phyloP scores from a whole-genome alignment of 2,888 invertebrate species.

The Papilio protenor region DNA sequence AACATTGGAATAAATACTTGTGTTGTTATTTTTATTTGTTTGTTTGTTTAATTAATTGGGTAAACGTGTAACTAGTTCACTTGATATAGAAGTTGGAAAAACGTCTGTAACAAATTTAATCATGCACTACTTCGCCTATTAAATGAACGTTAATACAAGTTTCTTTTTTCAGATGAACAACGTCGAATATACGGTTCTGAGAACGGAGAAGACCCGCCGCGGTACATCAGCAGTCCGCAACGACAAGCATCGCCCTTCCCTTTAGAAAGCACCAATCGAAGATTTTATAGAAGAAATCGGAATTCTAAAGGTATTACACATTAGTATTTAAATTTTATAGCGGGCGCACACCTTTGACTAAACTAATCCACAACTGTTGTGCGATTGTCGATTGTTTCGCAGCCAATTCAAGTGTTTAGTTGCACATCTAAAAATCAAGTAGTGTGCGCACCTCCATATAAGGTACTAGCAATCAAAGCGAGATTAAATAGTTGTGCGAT shows the following conservation, averaged over 20 bases:
- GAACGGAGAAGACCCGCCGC: constrained; percentile 85
- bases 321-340: no score
- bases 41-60: not conserved
- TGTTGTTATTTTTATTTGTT: not conserved
- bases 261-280: constrained; percentile 87
- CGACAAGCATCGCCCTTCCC: constrained; percentile 89
- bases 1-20: not conserved
- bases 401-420: no score
- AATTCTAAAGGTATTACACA: constrained; percentile 72
- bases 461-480: no score
- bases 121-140: no score
- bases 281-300: constrained; percentile 76
- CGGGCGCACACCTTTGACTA: no score
- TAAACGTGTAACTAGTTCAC: not conserved
- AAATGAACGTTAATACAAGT: not conserved
- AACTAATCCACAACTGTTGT: no score
- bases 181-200: constrained; percentile 90
- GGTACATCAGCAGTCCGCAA: constrained; percentile 83
- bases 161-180: constrained; percentile 78
- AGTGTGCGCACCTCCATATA: no score
- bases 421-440: no score
- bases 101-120: not conserved
- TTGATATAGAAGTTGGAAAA: not conserved
- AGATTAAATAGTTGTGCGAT: no score
- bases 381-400: no score